Conservation (phyloP, 1,140 invertebrate species). For the Drosophila baimaii region DNA sequence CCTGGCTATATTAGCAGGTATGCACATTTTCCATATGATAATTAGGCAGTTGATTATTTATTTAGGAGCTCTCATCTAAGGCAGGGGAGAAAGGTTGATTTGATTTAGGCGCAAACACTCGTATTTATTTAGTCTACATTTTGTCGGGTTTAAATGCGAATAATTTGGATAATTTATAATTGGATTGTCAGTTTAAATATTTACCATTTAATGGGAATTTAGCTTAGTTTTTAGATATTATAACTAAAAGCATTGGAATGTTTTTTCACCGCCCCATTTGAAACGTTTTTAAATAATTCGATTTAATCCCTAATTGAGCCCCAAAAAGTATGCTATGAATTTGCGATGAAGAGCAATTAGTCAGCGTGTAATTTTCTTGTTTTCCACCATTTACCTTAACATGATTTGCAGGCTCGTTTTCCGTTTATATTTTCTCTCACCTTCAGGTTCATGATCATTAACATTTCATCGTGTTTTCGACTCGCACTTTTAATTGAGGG, state of each 20-base stretch:
- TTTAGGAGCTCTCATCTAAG: slow-evolving; percentile 26
- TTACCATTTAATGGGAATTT: not conserved
- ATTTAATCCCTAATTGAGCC: slow-evolving; percentile 3
- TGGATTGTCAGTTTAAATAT: slow-evolving; percentile 10
- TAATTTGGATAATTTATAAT: slow-evolving; percentile 43
- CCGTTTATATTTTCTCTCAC: not conserved
- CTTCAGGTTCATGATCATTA: slow-evolving; percentile 1
- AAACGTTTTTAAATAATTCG: not conserved
- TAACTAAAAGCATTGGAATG: not conserved
- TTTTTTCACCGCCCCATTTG: no score
- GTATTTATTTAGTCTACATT: slow-evolving; percentile 37
- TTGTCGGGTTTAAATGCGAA: slow-evolving; percentile 13
- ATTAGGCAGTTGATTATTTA: slow-evolving; percentile 42
- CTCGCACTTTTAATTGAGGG: slow-evolving; percentile 28
- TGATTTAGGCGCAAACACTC: slow-evolving; percentile 21
- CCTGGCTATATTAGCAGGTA: not conserved
- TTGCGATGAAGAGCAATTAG: slow-evolving; percentile 7
- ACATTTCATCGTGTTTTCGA: slow-evolving; percentile 6
- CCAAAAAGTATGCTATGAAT: slow-evolving; percentile 13
- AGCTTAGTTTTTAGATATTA: not conserved
- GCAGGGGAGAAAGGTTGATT: slow-evolving; percentile 12
- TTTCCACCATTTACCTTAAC: slow-evolving; percentile 6
- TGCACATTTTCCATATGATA: slow-evolving; percentile 42
- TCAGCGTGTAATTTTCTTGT: slow-evolving; percentile 2
- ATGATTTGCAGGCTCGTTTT: not conserved